Evolutionary conservation across 2,888 invertebrate genomes (phyloP), one percentile per base, ranked within the genome.

Genomic region (Lithophane leautieri): DNA sequence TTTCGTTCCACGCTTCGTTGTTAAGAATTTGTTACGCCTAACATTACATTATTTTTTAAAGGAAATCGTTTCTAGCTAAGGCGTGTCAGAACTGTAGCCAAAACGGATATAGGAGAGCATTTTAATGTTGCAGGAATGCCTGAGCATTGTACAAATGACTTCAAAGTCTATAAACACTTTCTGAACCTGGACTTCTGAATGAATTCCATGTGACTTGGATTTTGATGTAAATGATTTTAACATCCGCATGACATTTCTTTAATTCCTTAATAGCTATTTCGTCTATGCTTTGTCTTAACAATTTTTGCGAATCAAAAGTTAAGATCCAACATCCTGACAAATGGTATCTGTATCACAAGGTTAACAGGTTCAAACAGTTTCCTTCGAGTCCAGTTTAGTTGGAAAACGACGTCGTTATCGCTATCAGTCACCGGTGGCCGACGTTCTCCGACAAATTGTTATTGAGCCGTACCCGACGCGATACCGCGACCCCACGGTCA

Each of bases 381-480:
- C 84, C 88, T 89, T 81, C 78, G 74, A 78, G 78, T 82, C 50
- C 42, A 77, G 78, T 78, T 82, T 61, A 84, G 73, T 83, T 84
- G 73, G 78, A 82, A 86, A 84, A 80, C 75, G 76, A 82, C 75
- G 70, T 81, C 70, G 73, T 85, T 82, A 82, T 79, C 81, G 74
- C 85, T 90, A 89, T 89, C 89, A 85, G 88, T 83, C 76, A 77
- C 77, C 77, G 84, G 79, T 82, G 83, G 82, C 67, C 69, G 82
- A 73, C 83, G 81, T 79, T 81, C 77, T 75, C 72, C 82, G 89
- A 91, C 91, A 91, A 92, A 91, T 92, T 91, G 87, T 92, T 91
- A 90, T 90, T 91, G 89, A 89, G 83, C 76, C 70, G 79, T 81
- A 79, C 81, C 72, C 73, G 78, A 71, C 72, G 60, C 69, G 89